Base-by-base conservation (phyloP, 2,888 invertebrate species). In the Cheilosia vulpina region DNA sequence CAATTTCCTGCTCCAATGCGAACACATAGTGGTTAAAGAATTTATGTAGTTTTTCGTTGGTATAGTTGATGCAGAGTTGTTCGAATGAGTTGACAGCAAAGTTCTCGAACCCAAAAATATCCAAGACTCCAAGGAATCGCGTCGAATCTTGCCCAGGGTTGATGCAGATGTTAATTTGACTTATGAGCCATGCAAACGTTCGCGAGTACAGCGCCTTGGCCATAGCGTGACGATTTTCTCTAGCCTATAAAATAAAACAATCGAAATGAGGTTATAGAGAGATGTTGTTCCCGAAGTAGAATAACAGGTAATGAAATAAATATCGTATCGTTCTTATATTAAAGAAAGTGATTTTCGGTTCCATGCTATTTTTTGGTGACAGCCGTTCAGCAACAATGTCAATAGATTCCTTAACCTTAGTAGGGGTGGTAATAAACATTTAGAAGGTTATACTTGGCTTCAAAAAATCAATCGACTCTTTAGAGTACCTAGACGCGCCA, bases 21-120 rank as follows among this genome's bases (percentile, higher is more conserved):
- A 98, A 98, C 31, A 98, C 98, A 90, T 98, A 98, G 91, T 98
- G 98, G 93, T 98, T 98, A 93, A 98, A 98, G 93, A 98, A 98
- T 93, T 97, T 97, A 91, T 98, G 98, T 43, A 98, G 93, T 91
- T 98, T 98, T 92, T 98, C 98, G 90, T 98, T 98, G 0, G 98
- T 97, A 92, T 97, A 98, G 93, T 98, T 98, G 87, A 98, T 98
- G 91, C 98, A 98, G 13, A 98, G 94, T 90, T 98, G 98, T 91
- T 98, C 98, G 88, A 98, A 96, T 1, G 97, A 97, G 92, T 98
- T 98, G n/a, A 94, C 93, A 3, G 95, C 93, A 92, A 98, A 98
- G 93, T 98, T 98, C 93, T 98, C 98, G 91, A 98, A 98, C 75
- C 98, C 98, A 91, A 98, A 98, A 88, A 98, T 98, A 91, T 98